phyloP scores from a whole-genome alignment of 2,888 invertebrate species.

The Xanthorhoe spadicearia region DNA sequence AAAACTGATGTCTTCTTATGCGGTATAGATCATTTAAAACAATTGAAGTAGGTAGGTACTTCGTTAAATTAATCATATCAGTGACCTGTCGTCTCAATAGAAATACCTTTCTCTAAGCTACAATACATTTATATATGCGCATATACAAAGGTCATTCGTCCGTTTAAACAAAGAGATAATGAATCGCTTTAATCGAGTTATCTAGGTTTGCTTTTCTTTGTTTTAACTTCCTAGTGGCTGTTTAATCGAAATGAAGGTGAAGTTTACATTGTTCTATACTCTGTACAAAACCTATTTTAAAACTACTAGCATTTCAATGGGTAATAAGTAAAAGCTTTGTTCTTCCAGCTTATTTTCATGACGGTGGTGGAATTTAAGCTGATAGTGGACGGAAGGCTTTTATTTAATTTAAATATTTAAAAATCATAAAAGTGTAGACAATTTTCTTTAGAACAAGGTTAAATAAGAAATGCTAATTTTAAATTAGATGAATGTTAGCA shows the following conservation, averaged over 20 bases:
- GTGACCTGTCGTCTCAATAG: neutral
- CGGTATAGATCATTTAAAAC: no score
- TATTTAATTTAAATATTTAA: no score
- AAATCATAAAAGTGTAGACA: no score
- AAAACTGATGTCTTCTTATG: no score
- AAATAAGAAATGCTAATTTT: neutral
- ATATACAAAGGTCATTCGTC: slow-evolving; percentile 14
- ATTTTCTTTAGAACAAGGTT: no score
- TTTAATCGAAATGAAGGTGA: slow-evolving; percentile 8
- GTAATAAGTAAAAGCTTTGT: neutral
- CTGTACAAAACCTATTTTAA: neutral
- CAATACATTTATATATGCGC: neutral
- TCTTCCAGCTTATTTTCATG: no score
- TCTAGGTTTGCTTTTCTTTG: slow-evolving; percentile 21
- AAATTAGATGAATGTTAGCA: no score
- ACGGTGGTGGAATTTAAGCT: no score
- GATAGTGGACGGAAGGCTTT: neutral
- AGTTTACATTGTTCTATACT: neutral
- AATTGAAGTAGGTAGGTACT: neutral
- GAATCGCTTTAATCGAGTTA: slow-evolving; percentile 19
- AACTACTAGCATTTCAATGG: neutral
- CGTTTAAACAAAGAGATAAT: slow-evolving; percentile 19
- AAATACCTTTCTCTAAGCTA: slow-evolving; percentile 5
- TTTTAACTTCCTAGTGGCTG: slow-evolving; percentile 24
- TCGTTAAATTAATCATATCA: no score